These are phyloP conservation scores for Globicephala melas DNA, from an alignment of 2,113 vertebrate genomes.

Conservation along the genomic window DNA sequence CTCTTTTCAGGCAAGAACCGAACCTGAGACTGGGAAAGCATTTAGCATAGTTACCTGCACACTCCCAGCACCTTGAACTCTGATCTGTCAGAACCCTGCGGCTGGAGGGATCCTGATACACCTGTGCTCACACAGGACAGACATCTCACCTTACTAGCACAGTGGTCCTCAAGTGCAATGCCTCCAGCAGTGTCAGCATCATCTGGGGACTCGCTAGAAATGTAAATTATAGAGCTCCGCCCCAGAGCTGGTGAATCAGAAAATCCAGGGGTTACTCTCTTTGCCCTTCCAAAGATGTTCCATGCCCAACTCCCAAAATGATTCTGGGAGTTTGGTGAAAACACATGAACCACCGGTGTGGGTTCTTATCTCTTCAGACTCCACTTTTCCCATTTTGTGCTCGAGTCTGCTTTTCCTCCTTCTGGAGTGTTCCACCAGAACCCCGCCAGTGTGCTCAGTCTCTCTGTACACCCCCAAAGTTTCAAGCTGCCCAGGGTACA, in stretches of 20 bases:
- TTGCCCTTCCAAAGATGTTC: not conserved
- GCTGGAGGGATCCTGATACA: not conserved
- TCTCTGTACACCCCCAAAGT: accelerated
- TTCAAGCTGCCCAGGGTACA: not conserved
- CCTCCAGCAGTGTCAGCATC: not conserved
- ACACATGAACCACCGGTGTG: not conserved
- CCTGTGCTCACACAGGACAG: too few relatives aligned
- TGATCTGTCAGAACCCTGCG: not conserved
- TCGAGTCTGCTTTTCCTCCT: not conserved
- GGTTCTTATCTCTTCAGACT: not conserved
- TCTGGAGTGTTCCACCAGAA: not conserved
- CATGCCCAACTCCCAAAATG: not conserved
- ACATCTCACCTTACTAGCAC: not conserved
- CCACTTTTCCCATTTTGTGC: not conserved
- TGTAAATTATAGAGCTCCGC: too few relatives aligned
- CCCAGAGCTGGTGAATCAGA: not conserved
- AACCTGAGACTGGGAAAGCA: not conserved
- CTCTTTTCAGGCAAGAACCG: not conserved
- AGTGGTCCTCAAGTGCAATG: not conserved
- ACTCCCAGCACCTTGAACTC: not conserved
- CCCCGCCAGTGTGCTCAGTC: accelerated
- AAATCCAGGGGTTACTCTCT: not conserved
- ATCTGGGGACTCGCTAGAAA: not conserved
- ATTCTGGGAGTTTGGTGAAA: not conserved
- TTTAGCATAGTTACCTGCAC: not conserved